Evolutionary conservation across 2,797 vertebrate genomes (phyloP).

Genomic region (Champsocephalus esox): DNA sequence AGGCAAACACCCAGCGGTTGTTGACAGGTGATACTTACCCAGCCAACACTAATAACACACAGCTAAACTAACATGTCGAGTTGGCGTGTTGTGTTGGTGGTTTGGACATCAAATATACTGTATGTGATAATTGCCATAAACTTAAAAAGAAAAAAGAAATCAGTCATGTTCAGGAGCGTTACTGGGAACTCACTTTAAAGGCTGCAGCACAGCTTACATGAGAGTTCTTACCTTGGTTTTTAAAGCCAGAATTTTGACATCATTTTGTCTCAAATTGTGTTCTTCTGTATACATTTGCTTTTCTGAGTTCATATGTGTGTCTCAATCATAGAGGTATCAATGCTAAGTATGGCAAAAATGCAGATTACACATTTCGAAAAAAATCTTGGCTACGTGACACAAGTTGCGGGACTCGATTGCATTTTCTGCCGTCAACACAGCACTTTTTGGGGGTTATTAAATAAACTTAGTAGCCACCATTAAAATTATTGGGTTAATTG

Average conservation of each 20-base stretch:
- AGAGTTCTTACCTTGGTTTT: not conserved
- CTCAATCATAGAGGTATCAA: too few relatives aligned
- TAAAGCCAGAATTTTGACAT: not conserved
- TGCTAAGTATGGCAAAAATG: too few relatives aligned
- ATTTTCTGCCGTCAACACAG: too few relatives aligned
- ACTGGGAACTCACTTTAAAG: slow-evolving; percentile 34
- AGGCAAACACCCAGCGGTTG: slow-evolving; percentile 69
- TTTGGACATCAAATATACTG: slow-evolving; percentile 47
- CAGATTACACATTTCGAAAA: too few relatives aligned
- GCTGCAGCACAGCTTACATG: slow-evolving; percentile 16
- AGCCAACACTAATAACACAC: slow-evolving; percentile 87
- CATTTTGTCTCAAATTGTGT: too few relatives aligned
- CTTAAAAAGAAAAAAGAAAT: slow-evolving; percentile 14
- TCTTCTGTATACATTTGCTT: too few relatives aligned
- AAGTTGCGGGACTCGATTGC: too few relatives aligned
- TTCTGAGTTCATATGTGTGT: too few relatives aligned
- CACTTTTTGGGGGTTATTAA: too few relatives aligned
- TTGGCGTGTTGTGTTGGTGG: slow-evolving; percentile 1
- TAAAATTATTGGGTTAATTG: too few relatives aligned
- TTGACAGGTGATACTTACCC: slow-evolving; percentile 89
- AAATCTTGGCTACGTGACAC: too few relatives aligned
- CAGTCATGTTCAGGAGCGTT: slow-evolving; percentile 3
- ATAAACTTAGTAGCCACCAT: too few relatives aligned
- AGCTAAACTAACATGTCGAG: slow-evolving; percentile 76
- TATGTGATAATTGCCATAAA: slow-evolving; percentile 19